Conservation (phyloP, 1,140 invertebrate genomes). For the Contarinia nasturtii region DNA sequence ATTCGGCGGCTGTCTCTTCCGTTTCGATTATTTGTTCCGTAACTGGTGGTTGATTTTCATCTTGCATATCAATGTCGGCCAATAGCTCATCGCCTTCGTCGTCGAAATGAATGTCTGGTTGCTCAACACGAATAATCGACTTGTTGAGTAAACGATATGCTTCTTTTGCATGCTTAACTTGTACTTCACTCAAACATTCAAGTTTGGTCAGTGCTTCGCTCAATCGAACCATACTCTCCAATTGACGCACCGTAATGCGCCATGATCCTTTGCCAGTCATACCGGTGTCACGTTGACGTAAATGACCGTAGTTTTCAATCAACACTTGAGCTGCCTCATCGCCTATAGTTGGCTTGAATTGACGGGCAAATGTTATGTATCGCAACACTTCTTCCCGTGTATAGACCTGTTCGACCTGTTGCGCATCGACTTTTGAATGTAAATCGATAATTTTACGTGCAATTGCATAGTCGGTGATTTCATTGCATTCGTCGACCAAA, state of each 20-base stretch:
- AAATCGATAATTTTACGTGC: conserved; percentile 90
- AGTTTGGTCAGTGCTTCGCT: conserved; percentile 93
- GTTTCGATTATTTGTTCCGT: conserved; percentile 7
- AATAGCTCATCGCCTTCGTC: conserved; percentile 42
- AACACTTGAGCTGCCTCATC: conserved; percentile 68
- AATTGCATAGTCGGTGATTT: conserved; percentile 89
- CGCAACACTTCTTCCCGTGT: conserved; percentile 70
- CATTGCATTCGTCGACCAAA: conserved; percentile 87
- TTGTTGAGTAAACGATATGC: conserved; percentile 89
- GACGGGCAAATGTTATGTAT: conserved; percentile 91
- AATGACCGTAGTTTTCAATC: conserved; percentile 72
- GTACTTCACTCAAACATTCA: conserved; percentile 80
- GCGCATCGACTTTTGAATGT: conserved; percentile 60
- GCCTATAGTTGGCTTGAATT: conserved; percentile 85
- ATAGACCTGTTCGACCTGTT: conserved; percentile 61
- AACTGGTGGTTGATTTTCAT: conserved; percentile 9
- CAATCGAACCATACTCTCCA: conserved; percentile 92
- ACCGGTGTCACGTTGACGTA: conserved; percentile 67
- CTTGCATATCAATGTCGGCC: conserved; percentile 29
- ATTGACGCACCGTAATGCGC: conserved; percentile 96
- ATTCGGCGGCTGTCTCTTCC: not conserved
- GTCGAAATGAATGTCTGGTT: conserved; percentile 89
- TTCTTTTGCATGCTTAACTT: conserved; percentile 78
- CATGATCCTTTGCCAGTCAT: conserved; percentile 59
- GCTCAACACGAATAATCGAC: conserved; percentile 94